Base-by-base conservation (phyloP, 1,140 invertebrate genomes). In the Theocolax elegans region DNA sequence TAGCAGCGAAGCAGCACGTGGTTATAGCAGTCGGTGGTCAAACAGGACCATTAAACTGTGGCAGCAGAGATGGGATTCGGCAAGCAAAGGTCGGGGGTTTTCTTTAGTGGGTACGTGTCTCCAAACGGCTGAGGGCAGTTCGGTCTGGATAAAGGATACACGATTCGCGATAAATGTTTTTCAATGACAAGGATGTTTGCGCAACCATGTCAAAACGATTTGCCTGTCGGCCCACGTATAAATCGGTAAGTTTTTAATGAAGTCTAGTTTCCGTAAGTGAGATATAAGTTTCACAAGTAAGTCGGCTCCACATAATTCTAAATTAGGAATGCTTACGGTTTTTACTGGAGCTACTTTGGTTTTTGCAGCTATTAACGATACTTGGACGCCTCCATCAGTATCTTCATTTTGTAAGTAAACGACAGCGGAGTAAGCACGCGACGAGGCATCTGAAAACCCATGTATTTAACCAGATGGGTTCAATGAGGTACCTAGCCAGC, bases 351-450 rank as follows among this genome's bases (percentile, higher is more conserved):
- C 42, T 2, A 49, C 44, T 13, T 63, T 63, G 3, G 10, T 31
- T 13, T 63, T 63, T 1, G 60, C 42, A 0, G 44, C 46, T 1
- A 63, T 15, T 2, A 63, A 6, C 3, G 27, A 13, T 1, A 48
- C n/a, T 12, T 19, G 31, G 42, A 21, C 12, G 2, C 19, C 3
- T 3, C 17, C 31, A 21, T 59, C 35, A 13, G 3, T 17, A 2
- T 9, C 12, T n/a, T 21, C 15, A 13, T 31, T 21, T 27, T 23
- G 40, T 23, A 62, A 3, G 19, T 62, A 62, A 2, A 62, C 19
- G 10, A 15, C 59, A 9, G 59, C 59, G 3, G 15, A 25, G n/a
- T 48, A 62, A 13, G 59, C 59, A n/a, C 59, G 44, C 3, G 40
- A 27, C 1, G 59, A 62, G 1, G 42, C 59, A 13, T 62, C 59